A percentile compares a stretch with the other conserved stretches of the same genome.
These are phyloP conservation scores for Melanaphis sacchari DNA, from an alignment of 1,140 invertebrate species.

Conservation along the genomic window DNA sequence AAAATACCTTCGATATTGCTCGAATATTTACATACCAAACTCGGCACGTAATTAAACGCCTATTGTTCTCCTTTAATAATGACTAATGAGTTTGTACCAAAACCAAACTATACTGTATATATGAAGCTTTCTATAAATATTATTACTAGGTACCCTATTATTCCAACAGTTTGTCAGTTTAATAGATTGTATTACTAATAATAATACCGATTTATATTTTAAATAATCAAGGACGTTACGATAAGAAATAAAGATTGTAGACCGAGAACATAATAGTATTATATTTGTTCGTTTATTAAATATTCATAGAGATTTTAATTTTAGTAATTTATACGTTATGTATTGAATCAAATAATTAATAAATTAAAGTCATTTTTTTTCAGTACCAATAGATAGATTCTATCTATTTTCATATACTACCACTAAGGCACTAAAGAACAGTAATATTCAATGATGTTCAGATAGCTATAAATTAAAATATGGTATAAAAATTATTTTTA, in stretches of 20 bases:
- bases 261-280: background rate
- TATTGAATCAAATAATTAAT: background rate
- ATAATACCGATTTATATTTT: background rate
- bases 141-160: background rate
- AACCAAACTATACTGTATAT: background rate
- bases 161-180: background rate
- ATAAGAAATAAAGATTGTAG: background rate
- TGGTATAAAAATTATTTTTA: no score
- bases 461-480: no score
- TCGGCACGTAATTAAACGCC: constrained; percentile 39
- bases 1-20: constrained; percentile 19
- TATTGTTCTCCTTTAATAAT: constrained; percentile 50
- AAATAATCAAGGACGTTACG: background rate
- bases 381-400: no score
- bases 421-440: no score
- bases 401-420: no score
- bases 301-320: background rate
- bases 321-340: background rate
- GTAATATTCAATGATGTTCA: no score
- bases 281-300: background rate
- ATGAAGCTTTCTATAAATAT: background rate
- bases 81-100: background rate
- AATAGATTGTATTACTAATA: background rate
- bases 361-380: background rate
- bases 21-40: constrained; percentile 26